These are phyloP conservation scores for Trissonchulus latispiculum DNA, from an alignment of 2,888 invertebrate species.

Conservation along the genomic window DNA sequence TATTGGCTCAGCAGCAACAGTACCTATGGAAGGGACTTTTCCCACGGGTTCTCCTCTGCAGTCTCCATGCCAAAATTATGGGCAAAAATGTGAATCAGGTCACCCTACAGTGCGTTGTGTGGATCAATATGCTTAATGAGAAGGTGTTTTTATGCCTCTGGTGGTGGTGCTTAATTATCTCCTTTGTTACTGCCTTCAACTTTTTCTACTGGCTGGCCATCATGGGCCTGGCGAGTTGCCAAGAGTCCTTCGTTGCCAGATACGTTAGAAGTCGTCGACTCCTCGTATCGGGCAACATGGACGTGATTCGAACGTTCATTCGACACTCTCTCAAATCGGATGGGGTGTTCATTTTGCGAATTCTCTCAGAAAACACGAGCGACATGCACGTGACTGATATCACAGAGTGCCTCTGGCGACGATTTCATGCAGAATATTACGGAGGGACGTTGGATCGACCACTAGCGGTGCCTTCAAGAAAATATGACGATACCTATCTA, in stretches of 20 bases:
- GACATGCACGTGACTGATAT: conserved; percentile 15
- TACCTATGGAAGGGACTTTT: conserved; percentile 7
- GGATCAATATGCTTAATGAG: conserved; percentile 34
- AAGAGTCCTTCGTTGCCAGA: conserved; percentile 17
- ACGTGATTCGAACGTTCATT: not conserved
- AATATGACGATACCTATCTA: not conserved
- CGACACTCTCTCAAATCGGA: conserved; percentile 12
- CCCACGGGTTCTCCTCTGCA: conserved; percentile 8
- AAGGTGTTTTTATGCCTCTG: conserved; percentile 31
- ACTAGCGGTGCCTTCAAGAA: not conserved
- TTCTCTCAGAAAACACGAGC: conserved; percentile 12
- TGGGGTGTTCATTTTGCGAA: conserved; percentile 8
- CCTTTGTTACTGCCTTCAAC: conserved; percentile 22
- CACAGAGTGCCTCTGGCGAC: conserved; percentile 2
- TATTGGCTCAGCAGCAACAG: not conserved
- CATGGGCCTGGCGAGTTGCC: conserved; percentile 1
- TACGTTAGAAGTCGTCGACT: conserved; percentile 6
- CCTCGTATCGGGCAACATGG: not conserved
- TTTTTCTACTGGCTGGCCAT: conserved; percentile 29
- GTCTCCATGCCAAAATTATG: not conserved
- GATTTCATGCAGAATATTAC: conserved; percentile 13
- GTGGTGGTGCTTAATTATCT: conserved; percentile 28
- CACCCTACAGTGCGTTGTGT: conserved; percentile 31
- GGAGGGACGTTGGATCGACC: not conserved
- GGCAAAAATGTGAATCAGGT: not conserved